Conservation (phyloP, 2,797 vertebrate species). For the Etheostoma nigrum region DNA sequence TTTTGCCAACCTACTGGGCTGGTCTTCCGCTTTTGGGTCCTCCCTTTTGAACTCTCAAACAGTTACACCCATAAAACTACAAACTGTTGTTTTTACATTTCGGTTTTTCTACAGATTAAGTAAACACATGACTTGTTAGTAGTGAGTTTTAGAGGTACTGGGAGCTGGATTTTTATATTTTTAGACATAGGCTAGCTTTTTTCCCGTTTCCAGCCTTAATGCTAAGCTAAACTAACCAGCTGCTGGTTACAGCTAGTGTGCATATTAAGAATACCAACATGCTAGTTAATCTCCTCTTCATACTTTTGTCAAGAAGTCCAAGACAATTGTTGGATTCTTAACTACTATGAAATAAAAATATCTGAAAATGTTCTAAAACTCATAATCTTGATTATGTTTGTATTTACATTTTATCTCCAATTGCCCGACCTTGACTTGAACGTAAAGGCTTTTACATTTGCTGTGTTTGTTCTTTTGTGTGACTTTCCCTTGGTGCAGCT, state of each 20-base stretch:
- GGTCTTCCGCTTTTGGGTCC: too few species aligned
- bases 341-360: too few species aligned
- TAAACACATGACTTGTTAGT: not conserved
- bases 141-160: not conserved
- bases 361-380: not conserved
- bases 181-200: not conserved
- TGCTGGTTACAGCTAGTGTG: too few species aligned
- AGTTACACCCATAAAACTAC: too few species aligned
- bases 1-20: too few species aligned
- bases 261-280: too few species aligned
- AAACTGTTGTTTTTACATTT: too few species aligned
- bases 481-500: slow-evolving; percentile 13
- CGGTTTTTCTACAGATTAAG: too few species aligned
- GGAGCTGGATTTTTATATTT: not conserved
- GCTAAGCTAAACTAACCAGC: not conserved
- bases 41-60: too few species aligned
- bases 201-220: not conserved
- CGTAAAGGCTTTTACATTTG: not conserved
- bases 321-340: too few species aligned
- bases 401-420: not conserved
- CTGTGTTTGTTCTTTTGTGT: slow-evolving; percentile 14
- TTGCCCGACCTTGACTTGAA: not conserved
- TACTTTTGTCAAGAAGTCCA: too few species aligned
- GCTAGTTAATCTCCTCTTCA: too few species aligned
- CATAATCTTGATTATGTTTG: not conserved